phyloP scores from a whole-genome alignment of 2,888 invertebrate genomes.

The Myathropa florea region DNA sequence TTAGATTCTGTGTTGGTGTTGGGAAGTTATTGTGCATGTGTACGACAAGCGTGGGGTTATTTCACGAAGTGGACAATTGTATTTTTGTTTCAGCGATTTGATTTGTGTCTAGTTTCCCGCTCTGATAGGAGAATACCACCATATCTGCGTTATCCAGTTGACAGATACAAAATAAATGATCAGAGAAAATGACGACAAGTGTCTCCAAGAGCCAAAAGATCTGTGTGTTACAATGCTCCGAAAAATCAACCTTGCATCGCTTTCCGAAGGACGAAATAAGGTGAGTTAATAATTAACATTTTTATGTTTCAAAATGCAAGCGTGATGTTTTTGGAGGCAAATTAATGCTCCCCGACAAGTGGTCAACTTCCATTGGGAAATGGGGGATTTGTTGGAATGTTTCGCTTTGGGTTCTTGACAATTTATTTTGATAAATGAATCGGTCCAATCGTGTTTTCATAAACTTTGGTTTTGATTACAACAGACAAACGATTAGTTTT shows the following conservation, averaged over 20 bases:
- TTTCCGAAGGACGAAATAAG: conserved; percentile 54
- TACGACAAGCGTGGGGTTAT: not conserved
- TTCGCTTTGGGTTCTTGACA: not conserved
- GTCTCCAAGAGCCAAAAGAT: not conserved
- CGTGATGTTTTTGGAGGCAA: not conserved
- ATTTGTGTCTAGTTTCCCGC: conserved; percentile 16
- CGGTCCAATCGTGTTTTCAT: not conserved
- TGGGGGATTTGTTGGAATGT: not conserved
- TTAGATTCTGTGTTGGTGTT: conserved; percentile 15
- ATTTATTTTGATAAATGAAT: not conserved
- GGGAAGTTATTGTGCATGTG: not conserved
- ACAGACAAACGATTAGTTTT: too few species aligned
- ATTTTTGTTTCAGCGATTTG: not conserved
- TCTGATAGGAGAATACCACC: not conserved
- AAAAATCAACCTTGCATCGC: not conserved
- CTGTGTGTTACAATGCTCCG: conserved; percentile 39
- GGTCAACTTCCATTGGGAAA: not conserved
- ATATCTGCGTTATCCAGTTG: not conserved
- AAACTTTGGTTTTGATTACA: too few species aligned
- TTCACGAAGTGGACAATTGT: not conserved
- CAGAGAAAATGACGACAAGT: not conserved
- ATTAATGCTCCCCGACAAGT: not conserved
- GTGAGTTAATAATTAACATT: conserved; percentile 23
- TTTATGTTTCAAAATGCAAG: not conserved
- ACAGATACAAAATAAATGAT: not conserved